Percentiles rank a stretch among this genome's conserved stretches.
These are phyloP conservation scores for Pseudoips prasinana DNA, from an alignment of 2,888 invertebrate species.

Conservation along the genomic window DNA sequence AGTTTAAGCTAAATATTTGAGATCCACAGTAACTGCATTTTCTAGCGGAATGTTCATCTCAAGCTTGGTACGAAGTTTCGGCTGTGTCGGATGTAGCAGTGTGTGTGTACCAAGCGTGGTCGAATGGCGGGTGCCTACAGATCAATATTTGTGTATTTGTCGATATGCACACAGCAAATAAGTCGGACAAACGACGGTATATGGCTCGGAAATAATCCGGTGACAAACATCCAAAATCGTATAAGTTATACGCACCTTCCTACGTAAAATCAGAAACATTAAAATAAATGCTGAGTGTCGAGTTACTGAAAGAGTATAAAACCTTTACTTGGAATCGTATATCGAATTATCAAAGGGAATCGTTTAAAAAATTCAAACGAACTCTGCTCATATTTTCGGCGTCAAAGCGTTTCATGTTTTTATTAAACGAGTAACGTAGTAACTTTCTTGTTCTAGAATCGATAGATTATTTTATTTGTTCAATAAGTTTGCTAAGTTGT, in stretches of 20 bases:
- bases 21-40: slow-evolving; percentile 6
- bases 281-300: slow-evolving; percentile 14
- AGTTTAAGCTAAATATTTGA: slow-evolving; percentile 21
- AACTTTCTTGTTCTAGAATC: slow-evolving; percentile 3
- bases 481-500: slow-evolving; percentile 11
- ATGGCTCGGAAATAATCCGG: slow-evolving; percentile 25
- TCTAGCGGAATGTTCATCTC: slow-evolving; percentile 16
- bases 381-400: slow-evolving; percentile 9
- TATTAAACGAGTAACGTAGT: slow-evolving; percentile 2
- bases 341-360: slow-evolving; percentile 25
- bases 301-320: slow-evolving; percentile 27
- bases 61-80: not conserved
- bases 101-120: slow-evolving; percentile 37
- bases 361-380: slow-evolving; percentile 7
- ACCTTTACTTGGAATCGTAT: slow-evolving; percentile 16
- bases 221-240: slow-evolving; percentile 8
- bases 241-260: slow-evolving; percentile 2
- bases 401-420: slow-evolving; percentile 7
- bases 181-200: slow-evolving; percentile 15
- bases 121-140: slow-evolving; percentile 28
- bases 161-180: slow-evolving; percentile 29
- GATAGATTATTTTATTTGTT: slow-evolving; percentile 13
- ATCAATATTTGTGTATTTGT: slow-evolving; percentile 47
- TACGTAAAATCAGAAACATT: slow-evolving; percentile 16
- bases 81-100: not conserved